These are phyloP conservation scores for Perdita meconis DNA, from an alignment of 2,888 invertebrate species.

Conservation along the genomic window DNA sequence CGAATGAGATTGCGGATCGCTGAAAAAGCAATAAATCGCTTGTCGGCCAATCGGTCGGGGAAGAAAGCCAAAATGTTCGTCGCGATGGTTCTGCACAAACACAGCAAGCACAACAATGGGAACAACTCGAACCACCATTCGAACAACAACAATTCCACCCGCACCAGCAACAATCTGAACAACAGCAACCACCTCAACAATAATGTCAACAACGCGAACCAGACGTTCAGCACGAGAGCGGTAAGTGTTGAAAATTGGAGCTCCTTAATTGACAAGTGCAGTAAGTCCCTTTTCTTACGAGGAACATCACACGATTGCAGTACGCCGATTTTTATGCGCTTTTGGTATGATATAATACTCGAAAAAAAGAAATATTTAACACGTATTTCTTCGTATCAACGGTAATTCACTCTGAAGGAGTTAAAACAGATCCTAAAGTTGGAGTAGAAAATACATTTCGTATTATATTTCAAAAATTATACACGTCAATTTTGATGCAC, in stretches of 20 bases:
- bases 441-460: too few species aligned
- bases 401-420: too few species aligned
- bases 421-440: too few species aligned
- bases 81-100: slow-evolving; percentile 83
- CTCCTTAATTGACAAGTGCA: not conserved
- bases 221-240: slow-evolving; percentile 75
- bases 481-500: too few species aligned
- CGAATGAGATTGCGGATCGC: slow-evolving; percentile 58
- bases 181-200: slow-evolving; percentile 80
- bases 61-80: slow-evolving; percentile 78
- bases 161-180: slow-evolving; percentile 67
- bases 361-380: too few species aligned
- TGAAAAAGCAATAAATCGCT: slow-evolving; percentile 48
- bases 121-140: slow-evolving; percentile 74
- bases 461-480: too few species aligned
- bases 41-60: slow-evolving; percentile 46
- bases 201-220: slow-evolving; percentile 76
- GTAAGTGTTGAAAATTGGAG: slow-evolving; percentile 76
- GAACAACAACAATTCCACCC: slow-evolving; percentile 73
- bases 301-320: too few species aligned
- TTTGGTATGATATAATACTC: too few species aligned
- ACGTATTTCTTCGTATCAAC: too few species aligned
- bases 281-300: too few species aligned
- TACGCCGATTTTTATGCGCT: too few species aligned
- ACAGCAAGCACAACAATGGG: slow-evolving; percentile 77